These are phyloP conservation scores for Diachrysia chrysitis DNA, from an alignment of 2,888 invertebrate species.

Conservation along the genomic window DNA sequence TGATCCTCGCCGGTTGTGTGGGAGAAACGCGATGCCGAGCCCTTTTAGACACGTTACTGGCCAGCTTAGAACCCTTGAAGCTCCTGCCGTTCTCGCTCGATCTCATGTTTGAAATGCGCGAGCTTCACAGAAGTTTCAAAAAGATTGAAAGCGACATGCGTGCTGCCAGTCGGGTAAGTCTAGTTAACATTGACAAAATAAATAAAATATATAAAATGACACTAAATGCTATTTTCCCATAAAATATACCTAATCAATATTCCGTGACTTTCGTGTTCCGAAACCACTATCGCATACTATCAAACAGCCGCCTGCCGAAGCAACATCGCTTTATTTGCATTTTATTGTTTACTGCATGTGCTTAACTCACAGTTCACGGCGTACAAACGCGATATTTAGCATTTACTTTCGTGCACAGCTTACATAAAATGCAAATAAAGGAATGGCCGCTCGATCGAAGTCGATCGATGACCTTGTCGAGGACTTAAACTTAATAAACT, in stretches of 20 bases:
- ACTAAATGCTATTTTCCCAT: conserved; percentile 44
- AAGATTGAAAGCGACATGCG: conserved; percentile 90
- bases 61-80: conserved; percentile 94
- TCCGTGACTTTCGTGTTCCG: conserved; percentile 68
- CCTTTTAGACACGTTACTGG: conserved; percentile 92
- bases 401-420: conserved; percentile 85
- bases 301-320: conserved; percentile 71
- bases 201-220: conserved; percentile 49
- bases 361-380: conserved; percentile 83
- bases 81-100: conserved; percentile 95
- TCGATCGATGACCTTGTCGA: conserved; percentile 68
- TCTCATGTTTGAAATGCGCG: conserved; percentile 93
- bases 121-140: conserved; percentile 93
- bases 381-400: conserved; percentile 73
- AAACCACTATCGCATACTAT: conserved; percentile 73
- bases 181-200: conserved; percentile 40
- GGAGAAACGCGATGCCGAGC: conserved; percentile 89
- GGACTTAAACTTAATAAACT: conserved; percentile 68
- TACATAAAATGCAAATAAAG: conserved; percentile 89
- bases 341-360: conserved; percentile 88
- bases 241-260: conserved; percentile 64
- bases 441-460: conserved; percentile 70
- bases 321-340: conserved; percentile 88
- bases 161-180: conserved; percentile 85
- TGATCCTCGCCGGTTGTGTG: conserved; percentile 91